A percentile compares a stretch with the other conserved stretches of the same genome.
Conservation (phyloP, 2,888 invertebrate genomes). For the Anticlea derivata region DNA sequence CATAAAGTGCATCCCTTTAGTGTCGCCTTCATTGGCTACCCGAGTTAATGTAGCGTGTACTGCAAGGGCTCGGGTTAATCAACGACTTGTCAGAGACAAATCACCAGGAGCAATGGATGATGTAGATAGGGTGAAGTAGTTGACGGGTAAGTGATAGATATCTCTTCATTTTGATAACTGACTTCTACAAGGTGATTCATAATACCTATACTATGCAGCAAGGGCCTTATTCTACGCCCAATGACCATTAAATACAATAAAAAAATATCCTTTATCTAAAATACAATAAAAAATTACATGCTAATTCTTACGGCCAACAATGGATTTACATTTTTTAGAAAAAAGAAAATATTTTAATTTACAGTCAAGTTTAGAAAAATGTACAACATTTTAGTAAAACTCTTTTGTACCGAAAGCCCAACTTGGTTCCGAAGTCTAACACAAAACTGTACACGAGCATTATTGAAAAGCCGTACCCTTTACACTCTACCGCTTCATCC, state of each 20-base stretch:
- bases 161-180: not conserved
- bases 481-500: slow-evolving; percentile 60
- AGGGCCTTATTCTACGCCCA: too few relatives aligned
- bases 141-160: slow-evolving; percentile 9
- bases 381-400: not conserved
- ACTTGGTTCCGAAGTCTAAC: slow-evolving; percentile 31
- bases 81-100: slow-evolving; percentile 37
- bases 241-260: too few relatives aligned
- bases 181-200: too few relatives aligned
- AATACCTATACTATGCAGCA: too few relatives aligned
- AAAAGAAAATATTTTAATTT: too few relatives aligned
- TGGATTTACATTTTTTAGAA: too few relatives aligned
- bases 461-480: slow-evolving; percentile 40
- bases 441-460: slow-evolving; percentile 34
- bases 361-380: too few relatives aligned
- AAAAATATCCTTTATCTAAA: too few relatives aligned
- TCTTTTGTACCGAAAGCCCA: slow-evolving; percentile 11
- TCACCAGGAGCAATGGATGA: slow-evolving; percentile 26
- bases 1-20: slow-evolving; percentile 35
- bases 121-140: slow-evolving; percentile 19
- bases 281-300: too few relatives aligned
- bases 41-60: slow-evolving; percentile 33
- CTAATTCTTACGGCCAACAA: too few relatives aligned
- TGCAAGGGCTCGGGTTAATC: slow-evolving; percentile 36
- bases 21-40: slow-evolving; percentile 31